Base-by-base conservation (phyloP, 2,113 vertebrate species). In the Pteronura brasiliensis region DNA sequence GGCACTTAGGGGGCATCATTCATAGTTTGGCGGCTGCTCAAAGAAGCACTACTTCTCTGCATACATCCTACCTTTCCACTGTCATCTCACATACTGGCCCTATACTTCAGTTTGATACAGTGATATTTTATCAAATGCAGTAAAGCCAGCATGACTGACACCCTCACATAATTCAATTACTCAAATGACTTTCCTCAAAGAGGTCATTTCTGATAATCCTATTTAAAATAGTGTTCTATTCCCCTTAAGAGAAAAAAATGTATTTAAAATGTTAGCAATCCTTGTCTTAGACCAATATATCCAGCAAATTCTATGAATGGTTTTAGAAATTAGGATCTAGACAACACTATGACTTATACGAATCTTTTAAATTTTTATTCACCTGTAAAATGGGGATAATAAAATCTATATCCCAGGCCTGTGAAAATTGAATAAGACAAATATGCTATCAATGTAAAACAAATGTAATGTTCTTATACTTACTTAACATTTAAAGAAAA, bases 291-390 rank as follows among this genome's bases (percentile, higher is more conserved):
- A 61, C 44, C 13, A 39, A 63, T 13, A 84, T 34, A 72, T 79
- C 57, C 55, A 86, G 52, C 25, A 93, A 86, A 65, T 49, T 55
- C 17, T 63, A 49, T n/a, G 29, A 90, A 27, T 27, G 31, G 11
- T 82, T 95, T 82, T 39, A 93, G 39, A 97, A 84, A 67, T n/a
- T 74, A 86, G 31, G 11, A 93, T 80, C 72, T 74, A 79, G 27
- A 85, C 1, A 39, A 49, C 47, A 90, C 9, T 44, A 47, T 39
- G 10, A 27, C 55, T 27, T 57, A 57, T 11, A 23, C 0, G 42
- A 87, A 81, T 91, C 7, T 87, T 49, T 88, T 34, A 5, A 11
- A 31, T 84, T 29, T 80, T 57, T 49, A 57, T 79, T 42, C 29
- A 63, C 27, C 27, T 92, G 4, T 52, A 71, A 63, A 96, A 59